Base-by-base conservation (phyloP, 1,140 invertebrate genomes). In the Conus betulinus region DNA sequence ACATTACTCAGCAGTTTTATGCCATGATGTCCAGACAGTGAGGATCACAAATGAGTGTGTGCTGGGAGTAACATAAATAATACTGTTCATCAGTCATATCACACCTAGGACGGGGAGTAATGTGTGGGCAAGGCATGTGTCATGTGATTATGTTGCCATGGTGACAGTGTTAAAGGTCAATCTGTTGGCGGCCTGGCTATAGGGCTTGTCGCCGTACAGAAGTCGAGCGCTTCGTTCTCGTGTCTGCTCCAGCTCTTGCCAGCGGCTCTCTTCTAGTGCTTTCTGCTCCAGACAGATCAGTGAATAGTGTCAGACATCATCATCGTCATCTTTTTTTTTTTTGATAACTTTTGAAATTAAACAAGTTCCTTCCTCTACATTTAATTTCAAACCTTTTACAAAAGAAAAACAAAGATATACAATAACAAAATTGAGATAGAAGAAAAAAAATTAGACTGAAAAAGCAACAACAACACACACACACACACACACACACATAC, bases 211-310 rank as follows among this genome's bases (percentile, higher is more conserved):
- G 57, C 84, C 57, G 57, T 81, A 67, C 17, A 79, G 27, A 5
- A 94, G 55, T 25, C 90, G 90, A n/a, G 94, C 93, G n/a, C 91
- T 88, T 87, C 92, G 93, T 88, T 95, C 93, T 76, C 92, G 91
- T 52, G 93, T 92, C 57, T 89, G 87, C 88, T 95, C 94, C 78
- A 95, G 88, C 71, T 95, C 93, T 52, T 89, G 74, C 94, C 94
- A 95, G 51, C 94, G 90, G 79, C 90, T 93, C 74, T 93, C 93
- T 81, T 94, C 93, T 27, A 93, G 85, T 17, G 91, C 87, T 92
- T 93, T 93, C 94, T 95, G 91, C 23, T 92, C 39, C 91, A 71
- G 10, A 85, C 53, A 87, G 85, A 81, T 8, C 57, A 60, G 57
- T 39, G 39, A 39, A 39, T 39, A 39, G 39, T 39, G 39, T 60